Conservation (phyloP, 2,113 vertebrate species). For the Nycticorax nycticorax region DNA sequence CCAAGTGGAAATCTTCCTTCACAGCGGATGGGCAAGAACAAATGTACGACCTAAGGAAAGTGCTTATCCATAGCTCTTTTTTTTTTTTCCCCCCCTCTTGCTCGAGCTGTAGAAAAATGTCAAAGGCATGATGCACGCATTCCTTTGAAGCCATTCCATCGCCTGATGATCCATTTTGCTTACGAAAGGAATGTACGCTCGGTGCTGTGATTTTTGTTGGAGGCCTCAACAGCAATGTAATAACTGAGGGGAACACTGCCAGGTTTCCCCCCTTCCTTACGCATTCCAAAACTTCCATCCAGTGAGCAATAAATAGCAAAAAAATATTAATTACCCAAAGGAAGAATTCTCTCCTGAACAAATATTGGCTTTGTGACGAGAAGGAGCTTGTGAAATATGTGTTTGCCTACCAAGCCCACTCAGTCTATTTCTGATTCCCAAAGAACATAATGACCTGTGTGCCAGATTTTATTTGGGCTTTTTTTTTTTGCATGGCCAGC, state of each 20-base stretch:
- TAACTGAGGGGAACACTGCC: conserved; percentile 36
- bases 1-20: conserved; percentile 54
- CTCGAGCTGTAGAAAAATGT: conserved; percentile 47
- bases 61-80: not conserved
- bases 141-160: conserved; percentile 59
- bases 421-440: conserved; percentile 58
- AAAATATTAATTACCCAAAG: conserved; percentile 66
- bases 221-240: conserved; percentile 40
- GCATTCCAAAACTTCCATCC: conserved; percentile 55
- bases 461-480: conserved; percentile 36
- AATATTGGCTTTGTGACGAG: conserved; percentile 55
- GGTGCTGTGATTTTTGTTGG: conserved; percentile 41
- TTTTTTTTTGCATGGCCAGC: conserved; percentile 27
- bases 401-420: conserved; percentile 64
- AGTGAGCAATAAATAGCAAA: conserved; percentile 66
- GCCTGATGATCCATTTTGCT: conserved; percentile 62
- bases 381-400: conserved; percentile 58
- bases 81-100: not conserved
- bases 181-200: conserved; percentile 40
- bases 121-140: conserved; percentile 63
- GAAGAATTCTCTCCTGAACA: conserved; percentile 67
- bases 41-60: not conserved
- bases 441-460: conserved; percentile 57
- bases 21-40: not conserved
- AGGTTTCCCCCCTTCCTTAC: not conserved